Evolutionary conservation across 2,888 invertebrate genomes (phyloP).

Genomic region (Eupithecia exiguata): DNA sequence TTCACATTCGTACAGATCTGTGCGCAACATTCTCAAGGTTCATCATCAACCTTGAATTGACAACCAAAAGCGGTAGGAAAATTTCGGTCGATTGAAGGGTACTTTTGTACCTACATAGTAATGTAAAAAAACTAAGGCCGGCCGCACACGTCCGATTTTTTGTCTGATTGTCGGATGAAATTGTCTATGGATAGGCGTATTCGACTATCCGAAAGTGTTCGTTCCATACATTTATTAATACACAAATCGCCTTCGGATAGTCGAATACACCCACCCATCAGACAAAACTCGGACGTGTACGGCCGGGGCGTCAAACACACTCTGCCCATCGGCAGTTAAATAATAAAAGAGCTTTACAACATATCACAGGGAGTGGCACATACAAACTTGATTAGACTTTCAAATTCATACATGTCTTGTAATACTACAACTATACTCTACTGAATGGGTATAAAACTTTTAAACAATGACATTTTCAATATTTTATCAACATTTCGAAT

Average conservation of each 20-base stretch:
- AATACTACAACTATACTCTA: not conserved
- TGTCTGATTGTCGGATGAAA: too few species aligned
- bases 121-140: not conserved
- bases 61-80: not conserved
- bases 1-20: conserved; percentile 51
- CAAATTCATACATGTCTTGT: conserved; percentile 51
- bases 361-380: conserved; percentile 69
- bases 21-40: conserved; percentile 49
- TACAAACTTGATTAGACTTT: conserved; percentile 46
- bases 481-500: not conserved
- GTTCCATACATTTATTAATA: too few species aligned
- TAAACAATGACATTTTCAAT: not conserved
- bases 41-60: not conserved
- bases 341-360: conserved; percentile 54
- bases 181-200: too few species aligned
- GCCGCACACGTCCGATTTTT: too few species aligned
- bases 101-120: not conserved
- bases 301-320: too few species aligned
- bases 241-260: too few species aligned
- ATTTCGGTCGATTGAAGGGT: not conserved
- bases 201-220: too few species aligned
- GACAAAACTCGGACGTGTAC: too few species aligned
- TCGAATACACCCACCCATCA: too few species aligned
- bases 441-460: not conserved
- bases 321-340: conserved; percentile 15